Conservation (phyloP, 1,140 invertebrate genomes). For the Camponotus floridanus region DNA sequence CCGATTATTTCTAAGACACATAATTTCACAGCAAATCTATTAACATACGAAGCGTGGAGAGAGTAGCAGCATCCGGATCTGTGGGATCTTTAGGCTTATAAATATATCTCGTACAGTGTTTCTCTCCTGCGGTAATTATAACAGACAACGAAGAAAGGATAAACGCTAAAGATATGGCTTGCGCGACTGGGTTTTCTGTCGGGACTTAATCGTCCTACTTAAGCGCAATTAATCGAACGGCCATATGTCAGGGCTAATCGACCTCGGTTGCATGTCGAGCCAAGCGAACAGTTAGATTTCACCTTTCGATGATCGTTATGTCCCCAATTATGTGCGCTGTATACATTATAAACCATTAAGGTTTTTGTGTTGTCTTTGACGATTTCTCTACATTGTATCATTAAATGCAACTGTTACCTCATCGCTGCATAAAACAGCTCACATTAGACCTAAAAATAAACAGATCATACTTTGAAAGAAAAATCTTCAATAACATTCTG, state of each 20-base stretch:
- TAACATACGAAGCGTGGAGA: too few species aligned
- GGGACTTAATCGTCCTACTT: constrained; percentile 71
- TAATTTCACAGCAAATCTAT: too few species aligned
- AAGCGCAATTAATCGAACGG: constrained; percentile 76
- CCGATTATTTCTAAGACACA: too few species aligned
- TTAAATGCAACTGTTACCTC: not conserved
- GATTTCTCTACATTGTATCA: constrained; percentile 35
- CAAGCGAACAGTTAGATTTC: constrained; percentile 65
- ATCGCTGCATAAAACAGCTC: not conserved
- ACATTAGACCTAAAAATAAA: not conserved
- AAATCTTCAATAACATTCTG: not conserved
- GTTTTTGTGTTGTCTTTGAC: not conserved
- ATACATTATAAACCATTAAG: constrained; percentile 6
- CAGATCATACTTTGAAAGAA: not conserved
- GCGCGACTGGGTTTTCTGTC: constrained; percentile 71
- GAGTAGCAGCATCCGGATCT: too few species aligned
- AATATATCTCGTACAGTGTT: not conserved
- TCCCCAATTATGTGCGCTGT: constrained; percentile 33
- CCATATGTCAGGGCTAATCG: constrained; percentile 72
- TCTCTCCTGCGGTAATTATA: constrained; percentile 15
- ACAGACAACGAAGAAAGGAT: not conserved
- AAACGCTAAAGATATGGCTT: constrained; percentile 40
- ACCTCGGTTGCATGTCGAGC: constrained; percentile 64
- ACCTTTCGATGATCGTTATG: constrained; percentile 34
- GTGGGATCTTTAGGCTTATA: not conserved